Base-by-base conservation (phyloP, 2,113 vertebrate species). In the Eulemur macaco region DNA sequence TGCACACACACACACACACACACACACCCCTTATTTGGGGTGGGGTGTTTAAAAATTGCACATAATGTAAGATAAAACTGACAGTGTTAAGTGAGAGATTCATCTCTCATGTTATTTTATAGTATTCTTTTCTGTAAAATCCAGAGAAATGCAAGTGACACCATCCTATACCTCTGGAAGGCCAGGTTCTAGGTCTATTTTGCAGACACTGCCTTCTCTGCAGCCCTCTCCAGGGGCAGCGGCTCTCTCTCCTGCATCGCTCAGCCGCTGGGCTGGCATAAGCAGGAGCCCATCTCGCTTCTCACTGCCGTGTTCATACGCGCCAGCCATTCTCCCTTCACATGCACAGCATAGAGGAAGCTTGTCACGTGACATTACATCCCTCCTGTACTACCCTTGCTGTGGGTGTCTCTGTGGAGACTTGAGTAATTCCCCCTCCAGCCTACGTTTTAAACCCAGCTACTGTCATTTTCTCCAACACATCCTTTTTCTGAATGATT, bases 401-500 rank as follows among this genome's bases (percentile, higher is more conserved):
- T 37, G 2, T 31, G 60, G 20, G 10, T 25, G 4, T n/a, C 37
- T 92, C 47, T 63, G 39, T 15, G 37, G 15, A 6, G 11, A 27
- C 10, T 7, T 8, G 27, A 58, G 14, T 27, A n/a, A 39, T 1
- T 20, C 12, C 25, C 42, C 14, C 11, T 88, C 34, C 13, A 15
- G 11, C 3, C 17, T 71, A n/a, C 5, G 60, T 58, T 71, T 56
- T 39, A 86, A 77, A 39, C 27, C 11, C 1, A 1, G 18, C 20
- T 78, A 21, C 31, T 66, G 5, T 17, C 47, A 14, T 64, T 77
- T 42, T 73, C 37, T 91, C 45, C 21, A 60, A 39, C 13, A 39
- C 8, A 68, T 47, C n/a, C 20, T 73, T 34, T 56, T 81, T 91
- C 34, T 80, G 52, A 86, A 42, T 88, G 27, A 88, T 66, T n/a